Evolutionary conservation across 2,888 invertebrate species (phyloP).

Genomic region (Theretra japonica): DNA sequence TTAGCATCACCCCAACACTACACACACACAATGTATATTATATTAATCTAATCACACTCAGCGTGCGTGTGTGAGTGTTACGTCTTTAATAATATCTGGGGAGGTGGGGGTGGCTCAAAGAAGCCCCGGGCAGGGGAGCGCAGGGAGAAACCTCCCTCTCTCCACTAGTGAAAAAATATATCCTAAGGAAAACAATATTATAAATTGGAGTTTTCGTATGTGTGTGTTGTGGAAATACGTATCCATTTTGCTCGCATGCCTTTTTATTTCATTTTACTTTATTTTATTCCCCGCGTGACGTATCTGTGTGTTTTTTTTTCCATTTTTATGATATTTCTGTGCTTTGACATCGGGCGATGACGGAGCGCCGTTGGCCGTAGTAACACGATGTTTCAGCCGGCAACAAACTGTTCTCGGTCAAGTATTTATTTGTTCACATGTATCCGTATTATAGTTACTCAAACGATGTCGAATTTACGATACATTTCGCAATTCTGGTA

Average conservation of each 20-base stretch:
- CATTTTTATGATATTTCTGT: conserved; percentile 26
- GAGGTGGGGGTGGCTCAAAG: conserved; percentile 44
- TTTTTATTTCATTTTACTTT: conserved; percentile 79
- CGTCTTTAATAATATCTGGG: conserved; percentile 85
- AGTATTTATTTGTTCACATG: background rate
- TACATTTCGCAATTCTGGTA: no score
- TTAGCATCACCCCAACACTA: conserved; percentile 46
- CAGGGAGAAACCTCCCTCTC: conserved; percentile 52
- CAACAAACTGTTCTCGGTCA: background rate
- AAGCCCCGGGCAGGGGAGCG: conserved; percentile 44
- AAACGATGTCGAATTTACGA: no score
- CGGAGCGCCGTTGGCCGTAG: background rate
- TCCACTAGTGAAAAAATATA: conserved; percentile 84
- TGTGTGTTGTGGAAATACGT: conserved; percentile 64
- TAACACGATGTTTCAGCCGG: background rate
- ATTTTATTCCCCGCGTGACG: conserved; percentile 76
- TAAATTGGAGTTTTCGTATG: conserved; percentile 75
- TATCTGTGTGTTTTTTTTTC: conserved; percentile 52
- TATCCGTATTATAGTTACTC: background rate
- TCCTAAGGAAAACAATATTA: conserved; percentile 84
- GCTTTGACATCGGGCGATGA: conserved; percentile 13
- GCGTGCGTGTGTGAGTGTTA: conserved; percentile 81
- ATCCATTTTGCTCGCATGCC: conserved; percentile 70
- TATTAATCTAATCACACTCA: conserved; percentile 84
- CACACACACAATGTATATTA: conserved; percentile 59